Evolutionary conservation across 2,797 vertebrate genomes (phyloP), one percentile per base, ranked within the genome.

Genomic region (Sternarchorhynchus goeldii): DNA sequence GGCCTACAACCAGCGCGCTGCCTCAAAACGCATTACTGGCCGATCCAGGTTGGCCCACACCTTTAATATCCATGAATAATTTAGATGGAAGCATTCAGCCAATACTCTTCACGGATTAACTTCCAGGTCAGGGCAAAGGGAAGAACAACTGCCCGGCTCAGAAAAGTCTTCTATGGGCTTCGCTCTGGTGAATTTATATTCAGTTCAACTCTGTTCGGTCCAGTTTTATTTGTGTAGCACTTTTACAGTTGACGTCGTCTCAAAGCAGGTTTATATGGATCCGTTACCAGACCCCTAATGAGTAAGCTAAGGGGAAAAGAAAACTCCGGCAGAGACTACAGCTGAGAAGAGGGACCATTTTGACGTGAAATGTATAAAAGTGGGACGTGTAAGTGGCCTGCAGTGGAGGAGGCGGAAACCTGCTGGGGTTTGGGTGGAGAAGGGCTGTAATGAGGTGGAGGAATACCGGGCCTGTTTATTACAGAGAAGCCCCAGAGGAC

Each of bases 401-500:
- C 36, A n/a, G 20, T 5, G 20, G 18, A 4, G 34, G 32, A 36
- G n/a, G 62, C 14, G 18, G n/a, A 36, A n/a, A 18, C 39, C 63
- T 17, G 39, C 63, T 20, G 63, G 39, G 63, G 34, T 18, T 20
- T 20, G 18, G 39, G 21, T 3, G 39, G 32, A 21, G 63, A 10
- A 39, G 17, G 6, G 6, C n/a, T 59, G n/a, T 25, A 62, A 62
- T 32, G 29, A 62, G 16, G 4, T 10, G 3, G 56, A 57, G n/a
- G 59, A 60, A 31, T 62, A 31, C 32, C 5, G 59, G 8, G 6
- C 7, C n/a, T 65, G 34, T 1, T 4, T 65, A 39, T 39, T 65
- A 41, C 34, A 65, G 8, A 5, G 63, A 39, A 36, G 2, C 18
- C 57, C 45, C 65, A 31, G 57, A 68, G 21, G 60, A 81, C 72